Conservation (phyloP, 1,140 invertebrate genomes). For the Drosophila grimshawi region DNA sequence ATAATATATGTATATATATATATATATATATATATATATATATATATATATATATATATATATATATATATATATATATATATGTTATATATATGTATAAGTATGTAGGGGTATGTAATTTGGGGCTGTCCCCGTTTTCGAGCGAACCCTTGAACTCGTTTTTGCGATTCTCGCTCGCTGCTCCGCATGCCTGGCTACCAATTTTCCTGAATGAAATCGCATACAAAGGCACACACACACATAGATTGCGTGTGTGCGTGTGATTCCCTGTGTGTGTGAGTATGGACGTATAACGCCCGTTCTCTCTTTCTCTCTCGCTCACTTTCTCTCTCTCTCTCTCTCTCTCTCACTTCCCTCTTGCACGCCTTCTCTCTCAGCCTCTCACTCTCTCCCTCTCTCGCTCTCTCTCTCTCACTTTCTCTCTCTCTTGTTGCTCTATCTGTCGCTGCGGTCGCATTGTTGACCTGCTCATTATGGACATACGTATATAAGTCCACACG, state of each 20-base stretch:
- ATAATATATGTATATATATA: neutral
- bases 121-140: slow-evolving; percentile 57
- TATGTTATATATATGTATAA: neutral
- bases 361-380: neutral
- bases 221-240: slow-evolving; percentile 56
- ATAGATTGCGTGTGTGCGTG: slow-evolving; percentile 11
- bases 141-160: slow-evolving; percentile 79
- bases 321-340: slow-evolving; percentile 1
- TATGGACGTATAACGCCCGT: slow-evolving; percentile 14
- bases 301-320: neutral
- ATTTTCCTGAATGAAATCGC: slow-evolving; percentile 83
- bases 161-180: slow-evolving; percentile 39
- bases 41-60: neutral
- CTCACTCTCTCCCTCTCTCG: slow-evolving; percentile 5
- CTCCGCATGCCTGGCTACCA: slow-evolving; percentile 48
- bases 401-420: neutral
- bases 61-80: neutral
- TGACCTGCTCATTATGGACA: slow-evolving; percentile 59
- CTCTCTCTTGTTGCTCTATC: slow-evolving; percentile 23
- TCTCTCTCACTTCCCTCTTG: neutral
- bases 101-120: slow-evolving; percentile 7
- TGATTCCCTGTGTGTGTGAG: slow-evolving; percentile 34
- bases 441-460: slow-evolving; percentile 53
- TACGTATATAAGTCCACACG: slow-evolving; percentile 44
- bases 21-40: neutral